phyloP scores from a whole-genome alignment of 2,888 invertebrate genomes.

The Brachyopa scutellaris region DNA sequence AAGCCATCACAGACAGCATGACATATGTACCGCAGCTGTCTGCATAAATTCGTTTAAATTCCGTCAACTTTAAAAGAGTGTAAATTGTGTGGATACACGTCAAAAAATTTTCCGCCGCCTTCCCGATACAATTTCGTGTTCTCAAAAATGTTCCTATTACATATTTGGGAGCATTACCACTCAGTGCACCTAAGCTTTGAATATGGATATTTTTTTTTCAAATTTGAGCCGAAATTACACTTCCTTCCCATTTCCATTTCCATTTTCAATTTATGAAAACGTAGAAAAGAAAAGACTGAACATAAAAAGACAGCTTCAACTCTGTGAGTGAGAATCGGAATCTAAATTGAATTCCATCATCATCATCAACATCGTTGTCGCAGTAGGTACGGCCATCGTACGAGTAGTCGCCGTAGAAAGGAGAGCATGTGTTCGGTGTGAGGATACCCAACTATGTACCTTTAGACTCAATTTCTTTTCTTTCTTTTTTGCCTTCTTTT shows the following conservation, averaged over 20 bases:
- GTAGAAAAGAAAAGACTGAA: slow-evolving; percentile 23
- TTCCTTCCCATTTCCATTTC: slow-evolving; percentile 63
- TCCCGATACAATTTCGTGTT: background rate
- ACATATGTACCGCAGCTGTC: too few relatives aligned
- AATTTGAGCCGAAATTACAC: slow-evolving; percentile 48
- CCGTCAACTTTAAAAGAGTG: background rate
- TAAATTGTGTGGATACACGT: slow-evolving; percentile 7
- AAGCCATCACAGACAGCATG: too few relatives aligned
- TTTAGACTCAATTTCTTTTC: slow-evolving; percentile 8
- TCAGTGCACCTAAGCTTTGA: slow-evolving; percentile 21
- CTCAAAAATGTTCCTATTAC: too few relatives aligned
- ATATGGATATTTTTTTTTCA: slow-evolving; percentile 37
- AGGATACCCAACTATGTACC: slow-evolving; percentile 2
- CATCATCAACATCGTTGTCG: slow-evolving; percentile 51
- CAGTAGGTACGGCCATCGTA: slow-evolving; percentile 19
- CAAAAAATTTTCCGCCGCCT: slow-evolving; percentile 25
- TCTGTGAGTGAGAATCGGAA: slow-evolving; percentile 57
- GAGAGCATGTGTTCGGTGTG: slow-evolving; percentile 48
- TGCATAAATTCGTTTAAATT: background rate
- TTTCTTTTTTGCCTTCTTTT: background rate
- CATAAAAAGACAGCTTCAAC: slow-evolving; percentile 10
- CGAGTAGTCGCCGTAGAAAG: slow-evolving; percentile 17
- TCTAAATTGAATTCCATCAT: slow-evolving; percentile 69
- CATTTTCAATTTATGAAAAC: slow-evolving; percentile 61
- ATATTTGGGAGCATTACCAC: slow-evolving; percentile 5